These are phyloP conservation scores for Bovichtus diacanthus DNA, from an alignment of 2,797 vertebrate genomes.

Conservation along the genomic window DNA sequence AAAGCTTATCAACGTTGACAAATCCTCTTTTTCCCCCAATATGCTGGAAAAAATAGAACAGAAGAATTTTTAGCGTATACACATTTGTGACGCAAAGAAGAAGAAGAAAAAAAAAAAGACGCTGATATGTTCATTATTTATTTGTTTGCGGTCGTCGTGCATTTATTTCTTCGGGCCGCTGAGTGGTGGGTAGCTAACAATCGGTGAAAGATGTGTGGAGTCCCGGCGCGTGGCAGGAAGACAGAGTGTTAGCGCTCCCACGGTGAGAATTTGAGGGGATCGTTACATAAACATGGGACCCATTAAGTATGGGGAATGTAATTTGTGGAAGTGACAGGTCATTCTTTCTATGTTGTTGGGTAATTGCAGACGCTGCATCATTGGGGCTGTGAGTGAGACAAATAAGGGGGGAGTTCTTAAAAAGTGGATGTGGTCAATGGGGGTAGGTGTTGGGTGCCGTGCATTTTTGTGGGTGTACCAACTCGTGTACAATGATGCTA, in stretches of 20 bases:
- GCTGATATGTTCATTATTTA: constrained; percentile 47
- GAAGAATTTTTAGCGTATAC: constrained; percentile 38
- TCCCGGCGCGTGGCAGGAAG: constrained; percentile 60
- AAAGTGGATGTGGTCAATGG: constrained; percentile 38
- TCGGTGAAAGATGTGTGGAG: constrained; percentile 53
- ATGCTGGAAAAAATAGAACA: constrained; percentile 54
- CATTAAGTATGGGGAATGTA: constrained; percentile 65
- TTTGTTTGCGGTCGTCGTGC: constrained; percentile 49
- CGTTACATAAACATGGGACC: constrained; percentile 73
- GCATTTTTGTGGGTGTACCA: neutral
- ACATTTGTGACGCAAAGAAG: constrained; percentile 17
- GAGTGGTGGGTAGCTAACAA: constrained; percentile 36
- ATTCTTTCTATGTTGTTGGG: constrained; percentile 62
- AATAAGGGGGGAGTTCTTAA: constrained; percentile 21
- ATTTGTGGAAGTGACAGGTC: constrained; percentile 71
- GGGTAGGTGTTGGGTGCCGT: neutral
- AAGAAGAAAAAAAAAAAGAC: neutral
- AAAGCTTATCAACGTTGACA: constrained; percentile 75
- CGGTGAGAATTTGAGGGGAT: constrained; percentile 70
- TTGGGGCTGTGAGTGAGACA: constrained; percentile 43
- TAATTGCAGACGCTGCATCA: constrained; percentile 73
- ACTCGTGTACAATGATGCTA: neutral
- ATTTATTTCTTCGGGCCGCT: constrained; percentile 36
- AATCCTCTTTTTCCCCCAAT: constrained; percentile 62
- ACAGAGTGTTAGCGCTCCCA: constrained; percentile 64